Conservation (phyloP, 2,113 vertebrate genomes). For the Taurulus bubalis region DNA sequence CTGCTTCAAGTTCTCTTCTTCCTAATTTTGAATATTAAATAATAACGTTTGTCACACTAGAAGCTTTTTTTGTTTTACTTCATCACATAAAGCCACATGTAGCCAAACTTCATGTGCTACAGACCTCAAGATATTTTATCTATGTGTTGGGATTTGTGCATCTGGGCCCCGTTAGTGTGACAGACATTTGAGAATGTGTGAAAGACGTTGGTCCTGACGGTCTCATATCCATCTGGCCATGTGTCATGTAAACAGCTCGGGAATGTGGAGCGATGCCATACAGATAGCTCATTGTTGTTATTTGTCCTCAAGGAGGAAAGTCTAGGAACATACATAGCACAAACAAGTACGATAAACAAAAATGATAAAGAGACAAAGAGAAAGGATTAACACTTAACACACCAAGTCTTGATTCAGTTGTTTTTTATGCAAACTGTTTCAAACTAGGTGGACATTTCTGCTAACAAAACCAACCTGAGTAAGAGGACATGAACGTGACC, state of each 20-base stretch:
- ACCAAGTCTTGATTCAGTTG: background rate
- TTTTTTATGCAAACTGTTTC: background rate
- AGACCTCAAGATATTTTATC: conserved; percentile 37
- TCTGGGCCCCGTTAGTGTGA: conserved; percentile 43
- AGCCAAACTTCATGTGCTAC: conserved; percentile 14
- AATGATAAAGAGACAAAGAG: background rate
- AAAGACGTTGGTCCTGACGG: conserved; percentile 39
- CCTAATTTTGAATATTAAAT: conserved; percentile 14
- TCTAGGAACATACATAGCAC: background rate
- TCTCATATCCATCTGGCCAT: conserved; percentile 30
- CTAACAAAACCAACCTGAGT: background rate
- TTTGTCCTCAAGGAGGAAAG: background rate
- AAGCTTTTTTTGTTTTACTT: background rate
- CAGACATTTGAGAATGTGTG: conserved; percentile 48
- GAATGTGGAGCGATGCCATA: conserved; percentile 6
- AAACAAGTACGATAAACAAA: background rate
- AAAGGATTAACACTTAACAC: background rate
- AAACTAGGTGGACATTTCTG: background rate
- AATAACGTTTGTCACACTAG: conserved; percentile 2
- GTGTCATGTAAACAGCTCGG: conserved; percentile 35
- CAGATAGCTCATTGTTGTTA: background rate
- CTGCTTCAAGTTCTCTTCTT: conserved; percentile 26
- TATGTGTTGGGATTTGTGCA: conserved; percentile 29
- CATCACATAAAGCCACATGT: conserved; percentile 1
- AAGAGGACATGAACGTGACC: background rate